phyloP scores from a whole-genome alignment of 1,140 invertebrate genomes.

The Gonioctena quinquepunctata region DNA sequence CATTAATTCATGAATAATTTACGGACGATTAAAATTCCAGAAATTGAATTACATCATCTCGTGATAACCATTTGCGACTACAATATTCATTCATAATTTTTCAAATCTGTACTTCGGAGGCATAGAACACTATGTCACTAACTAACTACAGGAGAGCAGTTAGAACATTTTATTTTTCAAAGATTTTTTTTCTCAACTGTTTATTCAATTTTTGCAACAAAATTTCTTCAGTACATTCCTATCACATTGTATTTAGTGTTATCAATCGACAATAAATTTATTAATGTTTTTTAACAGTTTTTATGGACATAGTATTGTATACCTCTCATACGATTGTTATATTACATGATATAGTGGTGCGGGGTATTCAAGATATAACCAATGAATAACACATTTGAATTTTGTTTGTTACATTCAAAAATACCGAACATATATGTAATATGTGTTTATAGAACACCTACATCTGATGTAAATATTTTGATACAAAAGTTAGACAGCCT shows the following conservation, averaged over 20 bases:
- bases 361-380: neutral
- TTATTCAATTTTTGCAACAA: constrained; percentile 1
- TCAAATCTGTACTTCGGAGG: constrained; percentile 6
- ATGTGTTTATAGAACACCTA: no score
- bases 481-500: no score
- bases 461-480: no score
- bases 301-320: constrained; percentile 3
- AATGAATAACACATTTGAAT: no score
- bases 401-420: no score
- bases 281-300: neutral
- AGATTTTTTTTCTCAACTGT: neutral
- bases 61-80: no score
- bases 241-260: constrained; percentile 11
- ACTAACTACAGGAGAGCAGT: constrained; percentile 11
- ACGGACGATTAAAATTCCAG: no score
- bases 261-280: neutral
- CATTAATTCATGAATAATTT: no score
- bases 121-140: constrained; percentile 7
- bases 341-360: neutral
- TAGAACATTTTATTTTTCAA: constrained; percentile 1
- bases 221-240: constrained; percentile 1
- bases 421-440: no score
- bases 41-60: no score
- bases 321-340: neutral
- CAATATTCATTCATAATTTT: no score